phyloP scores from a whole-genome alignment of 2,113 vertebrate species.

The Perca schrenkii region DNA sequence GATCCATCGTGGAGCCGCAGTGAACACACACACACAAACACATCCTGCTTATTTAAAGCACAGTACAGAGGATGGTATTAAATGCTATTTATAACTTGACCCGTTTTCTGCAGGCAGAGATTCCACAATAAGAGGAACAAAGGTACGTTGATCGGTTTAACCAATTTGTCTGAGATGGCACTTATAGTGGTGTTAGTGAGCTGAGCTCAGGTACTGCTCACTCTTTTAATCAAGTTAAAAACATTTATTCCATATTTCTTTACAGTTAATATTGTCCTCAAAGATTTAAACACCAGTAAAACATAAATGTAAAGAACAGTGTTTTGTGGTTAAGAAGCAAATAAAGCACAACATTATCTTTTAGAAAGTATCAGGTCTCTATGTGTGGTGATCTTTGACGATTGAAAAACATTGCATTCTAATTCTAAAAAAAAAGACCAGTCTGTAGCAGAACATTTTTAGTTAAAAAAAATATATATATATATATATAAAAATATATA shows the following conservation, averaged over 20 bases:
- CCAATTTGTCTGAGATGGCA: neutral
- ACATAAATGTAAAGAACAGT: too few species aligned
- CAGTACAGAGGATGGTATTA: conserved; percentile 30
- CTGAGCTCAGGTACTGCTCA: neutral
- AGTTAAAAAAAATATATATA: too few species aligned
- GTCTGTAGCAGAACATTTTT: too few species aligned
- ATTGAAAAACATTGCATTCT: too few species aligned
- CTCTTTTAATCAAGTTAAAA: too few species aligned
- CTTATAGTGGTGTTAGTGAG: neutral
- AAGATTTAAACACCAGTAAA: neutral
- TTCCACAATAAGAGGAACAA: neutral
- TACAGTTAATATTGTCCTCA: neutral
- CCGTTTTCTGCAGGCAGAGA: conserved; percentile 27
- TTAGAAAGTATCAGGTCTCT: too few species aligned
- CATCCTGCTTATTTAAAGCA: conserved; percentile 35
- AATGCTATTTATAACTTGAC: conserved; percentile 40
- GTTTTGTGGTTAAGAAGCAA: too few species aligned
- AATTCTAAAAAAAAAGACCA: too few species aligned
- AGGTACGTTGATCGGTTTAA: conserved; percentile 31
- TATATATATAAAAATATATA: too few species aligned
- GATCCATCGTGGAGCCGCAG: conserved; percentile 14
- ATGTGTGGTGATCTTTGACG: neutral
- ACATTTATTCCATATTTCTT: neutral
- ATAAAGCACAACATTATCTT: too few species aligned
- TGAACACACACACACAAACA: neutral